phyloP scores from a whole-genome alignment of 2,888 invertebrate species.

The Uloborus plumipes region DNA sequence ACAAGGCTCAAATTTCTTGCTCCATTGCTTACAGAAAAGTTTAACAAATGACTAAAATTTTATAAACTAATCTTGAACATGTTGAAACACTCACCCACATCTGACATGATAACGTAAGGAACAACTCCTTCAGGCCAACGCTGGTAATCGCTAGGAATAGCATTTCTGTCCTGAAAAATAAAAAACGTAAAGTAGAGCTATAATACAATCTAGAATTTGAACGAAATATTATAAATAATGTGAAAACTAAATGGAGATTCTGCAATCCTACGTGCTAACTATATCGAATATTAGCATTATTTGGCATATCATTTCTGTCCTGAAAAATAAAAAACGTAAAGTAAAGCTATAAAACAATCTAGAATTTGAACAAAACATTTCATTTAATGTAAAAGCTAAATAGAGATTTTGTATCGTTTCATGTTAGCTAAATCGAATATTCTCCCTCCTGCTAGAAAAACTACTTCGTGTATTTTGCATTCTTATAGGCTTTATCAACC shows the following conservation, averaged over 20 bases:
- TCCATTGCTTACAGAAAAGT: neutral
- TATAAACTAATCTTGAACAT: neutral
- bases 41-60: neutral
- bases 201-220: no score
- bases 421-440: neutral
- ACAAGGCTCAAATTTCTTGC: no score
- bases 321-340: neutral
- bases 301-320: conserved; percentile 59
- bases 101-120: conserved; percentile 31
- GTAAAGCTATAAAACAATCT: no score
- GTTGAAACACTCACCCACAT: conserved; percentile 15
- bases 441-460: neutral
- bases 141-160: conserved; percentile 39
- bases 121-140: conserved; percentile 54
- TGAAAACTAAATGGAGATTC: neutral
- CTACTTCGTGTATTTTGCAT: neutral
- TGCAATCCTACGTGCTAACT: neutral
- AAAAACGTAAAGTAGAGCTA: neutral
- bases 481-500: no score
- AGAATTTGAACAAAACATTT: neutral
- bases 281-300: neutral
- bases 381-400: neutral
- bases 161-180: conserved; percentile 51
- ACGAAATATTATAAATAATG: neutral
- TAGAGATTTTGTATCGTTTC: neutral